A percentile compares a stretch with the other conserved stretches of the same genome.
phyloP scores from a whole-genome alignment of 2,113 vertebrate species.

The Hemiprocne comata region DNA sequence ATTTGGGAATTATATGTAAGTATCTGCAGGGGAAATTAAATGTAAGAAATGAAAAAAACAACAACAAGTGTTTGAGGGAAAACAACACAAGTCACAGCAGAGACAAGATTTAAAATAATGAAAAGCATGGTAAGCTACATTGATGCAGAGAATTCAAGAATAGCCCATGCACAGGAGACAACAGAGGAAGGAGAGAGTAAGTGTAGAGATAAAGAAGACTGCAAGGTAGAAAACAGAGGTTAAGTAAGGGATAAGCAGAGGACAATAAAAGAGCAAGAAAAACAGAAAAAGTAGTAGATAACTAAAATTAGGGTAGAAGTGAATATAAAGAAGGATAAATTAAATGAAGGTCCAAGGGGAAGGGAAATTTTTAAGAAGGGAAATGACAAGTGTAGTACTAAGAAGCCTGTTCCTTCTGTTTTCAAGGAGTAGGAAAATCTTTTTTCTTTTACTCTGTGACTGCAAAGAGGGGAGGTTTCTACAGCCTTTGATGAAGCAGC shows the following conservation, averaged over 20 bases:
- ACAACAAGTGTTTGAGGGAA: background rate
- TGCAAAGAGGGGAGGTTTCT: background rate
- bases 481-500: background rate
- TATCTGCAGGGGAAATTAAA: background rate
- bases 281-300: background rate
- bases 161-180: background rate
- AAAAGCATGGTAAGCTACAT: background rate
- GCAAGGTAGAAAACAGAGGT: background rate
- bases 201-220: background rate
- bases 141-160: background rate
- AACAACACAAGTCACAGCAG: background rate
- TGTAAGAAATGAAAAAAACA: background rate
- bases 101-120: background rate
- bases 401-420: background rate
- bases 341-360: background rate
- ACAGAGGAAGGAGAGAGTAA: background rate
- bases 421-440: background rate
- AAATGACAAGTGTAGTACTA: background rate
- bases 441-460: background rate
- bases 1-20: background rate
- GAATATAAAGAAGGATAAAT: background rate
- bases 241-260: background rate
- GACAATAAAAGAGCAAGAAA: background rate
- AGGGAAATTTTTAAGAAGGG: background rate
- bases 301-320: background rate